Evolutionary conservation across 1,140 invertebrate genomes (phyloP).

Genomic region (Caligus rogercresseyi): DNA sequence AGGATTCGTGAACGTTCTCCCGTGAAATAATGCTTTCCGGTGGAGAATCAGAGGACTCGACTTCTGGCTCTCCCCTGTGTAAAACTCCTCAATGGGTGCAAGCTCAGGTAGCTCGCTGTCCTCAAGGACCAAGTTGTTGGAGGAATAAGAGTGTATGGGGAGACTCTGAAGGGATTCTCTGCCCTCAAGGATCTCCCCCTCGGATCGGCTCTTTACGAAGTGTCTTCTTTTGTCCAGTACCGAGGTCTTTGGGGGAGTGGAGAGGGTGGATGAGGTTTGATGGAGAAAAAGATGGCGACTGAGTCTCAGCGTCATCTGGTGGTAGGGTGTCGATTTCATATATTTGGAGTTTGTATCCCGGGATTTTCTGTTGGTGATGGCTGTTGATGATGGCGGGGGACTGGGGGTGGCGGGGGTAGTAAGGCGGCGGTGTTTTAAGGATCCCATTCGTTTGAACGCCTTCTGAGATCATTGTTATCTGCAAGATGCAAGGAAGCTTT

Average conservation of each 20-base stretch:
- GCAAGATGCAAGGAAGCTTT: background rate
- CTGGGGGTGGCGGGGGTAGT: background rate
- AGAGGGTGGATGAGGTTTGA: background rate
- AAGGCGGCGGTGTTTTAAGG: background rate
- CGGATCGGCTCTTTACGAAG: background rate
- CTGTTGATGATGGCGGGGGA: background rate
- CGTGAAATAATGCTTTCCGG: no score
- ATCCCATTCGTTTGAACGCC: conserved; percentile 18
- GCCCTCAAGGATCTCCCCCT: background rate
- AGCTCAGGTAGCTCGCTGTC: no score
- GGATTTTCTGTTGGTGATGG: background rate
- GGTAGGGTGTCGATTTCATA: conserved; percentile 6
- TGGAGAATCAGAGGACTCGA: no score
- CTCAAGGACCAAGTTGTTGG: no score
- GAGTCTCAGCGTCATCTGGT: background rate
- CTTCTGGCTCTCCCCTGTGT: no score
- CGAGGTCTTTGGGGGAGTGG: background rate
- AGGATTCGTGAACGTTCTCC: no score
- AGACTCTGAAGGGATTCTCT: no score
- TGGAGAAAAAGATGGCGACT: background rate
- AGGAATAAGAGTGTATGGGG: no score
- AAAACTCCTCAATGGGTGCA: no score
- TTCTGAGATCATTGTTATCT: conserved; percentile 15
- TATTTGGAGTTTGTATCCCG: conserved; percentile 13
- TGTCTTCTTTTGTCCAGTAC: background rate